Base-by-base conservation (phyloP, 2,888 invertebrate species). In the Pandemis corylana region DNA sequence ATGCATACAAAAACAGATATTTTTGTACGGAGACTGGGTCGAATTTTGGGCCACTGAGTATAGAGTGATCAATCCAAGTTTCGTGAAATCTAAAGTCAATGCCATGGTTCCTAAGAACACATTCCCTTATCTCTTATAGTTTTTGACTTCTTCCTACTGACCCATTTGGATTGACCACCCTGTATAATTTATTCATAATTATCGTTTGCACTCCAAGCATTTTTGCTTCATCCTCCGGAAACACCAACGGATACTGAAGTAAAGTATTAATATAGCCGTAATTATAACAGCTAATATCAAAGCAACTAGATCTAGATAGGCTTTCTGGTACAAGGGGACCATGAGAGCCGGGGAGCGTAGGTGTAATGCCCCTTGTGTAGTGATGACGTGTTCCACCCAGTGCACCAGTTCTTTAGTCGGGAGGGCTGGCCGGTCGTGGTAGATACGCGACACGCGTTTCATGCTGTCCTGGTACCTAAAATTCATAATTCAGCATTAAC, bases 301-400 rank as follows among this genome's bases (percentile, higher is more conserved):
- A 3, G 74, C 76, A 46, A 62, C 69, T 5, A 77, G 44, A 15
- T 77, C 76, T 3, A 77, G 59, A n/a, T 72, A 77, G 0, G 65
- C 65, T 49, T 72, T 75, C 13, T 75, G 74, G 36, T 74, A 71
- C 42, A 49, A 53, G 0, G 76, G 71, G 36, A 69, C 70, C 46
- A 70, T 51, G 42, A 78, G 76, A 0, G 76, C 77, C 28, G 77
- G 76, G 9, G 78, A 78, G 20, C 76, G 71, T 0, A 78, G 72
- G 68, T 77, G 69, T 13, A 69, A 46, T n/a, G 77, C 76, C 1
- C 78, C 78, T 10, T 65, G 49, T 3, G 64, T 71, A 5, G 28
- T 59, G 7, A 72, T 56, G 10, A 76, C 77, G 41, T 77, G 77
- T 44, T 77, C 75, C 10, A 78, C 71, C 77, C 78, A 78, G 20